A percentile compares a stretch with the other conserved stretches of the same genome.
These are phyloP conservation scores for Marcusenius ussheri DNA, from an alignment of 2,113 vertebrate genomes.

Conservation along the genomic window DNA sequence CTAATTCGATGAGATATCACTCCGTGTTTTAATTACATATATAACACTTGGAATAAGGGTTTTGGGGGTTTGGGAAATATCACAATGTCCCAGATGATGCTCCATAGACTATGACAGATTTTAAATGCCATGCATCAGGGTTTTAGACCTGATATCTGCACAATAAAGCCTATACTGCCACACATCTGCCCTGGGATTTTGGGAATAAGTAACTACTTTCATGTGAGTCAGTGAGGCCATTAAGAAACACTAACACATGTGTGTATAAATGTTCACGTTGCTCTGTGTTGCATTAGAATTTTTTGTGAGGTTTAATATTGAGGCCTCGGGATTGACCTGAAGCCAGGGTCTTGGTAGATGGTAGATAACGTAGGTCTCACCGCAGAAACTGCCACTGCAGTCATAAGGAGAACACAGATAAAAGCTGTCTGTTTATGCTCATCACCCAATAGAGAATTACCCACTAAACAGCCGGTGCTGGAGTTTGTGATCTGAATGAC, in stretches of 20 bases:
- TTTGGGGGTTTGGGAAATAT: not conserved
- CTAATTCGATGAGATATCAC: not conserved
- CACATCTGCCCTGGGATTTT: not conserved
- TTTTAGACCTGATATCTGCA: not conserved
- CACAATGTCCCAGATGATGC: not conserved
- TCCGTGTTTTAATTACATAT: not conserved
- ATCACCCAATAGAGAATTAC: not conserved
- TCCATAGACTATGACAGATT: no score
- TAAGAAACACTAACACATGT: not conserved
- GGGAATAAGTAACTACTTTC: not conserved
- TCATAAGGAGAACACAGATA: not conserved
- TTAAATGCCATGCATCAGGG: not conserved
- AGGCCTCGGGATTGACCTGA: not conserved
- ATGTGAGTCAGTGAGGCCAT: not conserved
- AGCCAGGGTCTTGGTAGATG: not conserved
- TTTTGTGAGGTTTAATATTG: not conserved
- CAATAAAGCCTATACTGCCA: not conserved
- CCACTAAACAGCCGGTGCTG: not conserved
- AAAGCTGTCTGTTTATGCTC: not conserved
- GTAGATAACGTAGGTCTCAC: not conserved
- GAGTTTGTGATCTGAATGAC: not conserved
- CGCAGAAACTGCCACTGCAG: not conserved
- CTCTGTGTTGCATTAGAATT: not conserved
- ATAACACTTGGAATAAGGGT: not conserved
- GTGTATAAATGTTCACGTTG: not conserved